Conservation (phyloP, 1,140 invertebrate genomes). For the Amyelois transitella region DNA sequence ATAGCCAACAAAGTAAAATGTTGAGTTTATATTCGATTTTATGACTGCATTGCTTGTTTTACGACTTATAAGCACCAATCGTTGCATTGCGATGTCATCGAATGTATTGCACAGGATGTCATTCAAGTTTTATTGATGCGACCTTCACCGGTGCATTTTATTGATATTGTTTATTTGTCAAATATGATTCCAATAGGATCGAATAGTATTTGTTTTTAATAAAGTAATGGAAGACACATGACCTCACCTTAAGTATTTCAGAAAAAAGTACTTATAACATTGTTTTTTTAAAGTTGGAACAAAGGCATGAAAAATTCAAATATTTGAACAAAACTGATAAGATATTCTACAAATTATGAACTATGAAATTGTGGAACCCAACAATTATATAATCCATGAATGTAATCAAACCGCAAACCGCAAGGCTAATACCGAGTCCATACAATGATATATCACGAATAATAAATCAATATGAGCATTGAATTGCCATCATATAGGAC, state of each 20-base stretch:
- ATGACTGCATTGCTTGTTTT: conserved; percentile 31
- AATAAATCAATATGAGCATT: conserved; percentile 28
- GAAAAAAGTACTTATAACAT: too few relatives aligned
- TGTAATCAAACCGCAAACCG: neutral
- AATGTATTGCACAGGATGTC: conserved; percentile 19
- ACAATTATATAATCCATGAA: neutral
- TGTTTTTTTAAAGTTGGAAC: too few relatives aligned
- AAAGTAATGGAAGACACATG: too few relatives aligned
- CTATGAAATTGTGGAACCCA: too few relatives aligned
- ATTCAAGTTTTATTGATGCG: conserved; percentile 18
- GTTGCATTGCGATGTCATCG: conserved; percentile 24
- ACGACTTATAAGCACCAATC: conserved; percentile 27
- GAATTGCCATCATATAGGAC: conserved; percentile 28
- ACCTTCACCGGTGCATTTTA: conserved; percentile 9
- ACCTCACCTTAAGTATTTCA: too few relatives aligned
- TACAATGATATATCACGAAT: conserved; percentile 23
- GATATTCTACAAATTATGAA: too few relatives aligned
- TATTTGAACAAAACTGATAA: too few relatives aligned
- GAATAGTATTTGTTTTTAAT: too few relatives aligned
- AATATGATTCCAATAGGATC: too few relatives aligned
- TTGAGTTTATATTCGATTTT: conserved; percentile 35
- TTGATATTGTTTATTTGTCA: neutral
- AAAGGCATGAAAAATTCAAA: too few relatives aligned
- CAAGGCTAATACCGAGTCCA: neutral
- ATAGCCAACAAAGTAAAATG: conserved; percentile 28